Base-by-base conservation (phyloP, 2,888 invertebrate species). In the Polymixis flavicincta region DNA sequence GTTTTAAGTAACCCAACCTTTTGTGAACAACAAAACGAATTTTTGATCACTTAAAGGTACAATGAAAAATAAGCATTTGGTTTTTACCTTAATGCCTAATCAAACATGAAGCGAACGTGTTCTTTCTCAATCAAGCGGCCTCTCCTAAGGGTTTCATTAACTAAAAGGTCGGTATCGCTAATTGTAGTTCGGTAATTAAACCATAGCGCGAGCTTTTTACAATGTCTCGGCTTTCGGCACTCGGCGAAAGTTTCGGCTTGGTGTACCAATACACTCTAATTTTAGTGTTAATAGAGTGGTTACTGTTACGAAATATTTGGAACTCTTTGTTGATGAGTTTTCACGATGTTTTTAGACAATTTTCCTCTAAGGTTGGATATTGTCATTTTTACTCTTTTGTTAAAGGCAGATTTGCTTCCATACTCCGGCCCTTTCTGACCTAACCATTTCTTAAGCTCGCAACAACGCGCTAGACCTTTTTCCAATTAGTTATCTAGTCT, bases 131-230 rank as follows among this genome's bases (percentile, higher is more conserved):
- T 79, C 68, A 71, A 60, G 60, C 63, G 52, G 22, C 59, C 42
- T 59, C 52, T 71, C 42, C 65, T 59, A 74, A 74, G 73, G 78
- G 77, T 78, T 79, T 82, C 80, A 87, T 87, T 78, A 78, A 52
- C 76, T 74, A 80, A 75, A 83, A 76, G 71, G 80, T 50, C 60
- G 61, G 50, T 74, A 71, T 69, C 74, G 60, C 70, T 85, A 75
- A 88, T 83, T 84, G 78, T 85, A 59, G 83, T 85, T 87, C 52
- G 63, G 71, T 80, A 82, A 88, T 88, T 78, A 85, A 84, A 76
- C 74, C 78, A 74, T 75, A 69, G 70, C 74, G 74, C 65, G 54
- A 77, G 73, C 65, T 82, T 78, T 86, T 81, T 73, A 85, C 74
- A 76, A 75, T 71, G 63, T 60, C 65, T 71, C 42, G 72, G 72